Conservation (phyloP, 2,888 invertebrate species). For the Perithous albicinctus region DNA sequence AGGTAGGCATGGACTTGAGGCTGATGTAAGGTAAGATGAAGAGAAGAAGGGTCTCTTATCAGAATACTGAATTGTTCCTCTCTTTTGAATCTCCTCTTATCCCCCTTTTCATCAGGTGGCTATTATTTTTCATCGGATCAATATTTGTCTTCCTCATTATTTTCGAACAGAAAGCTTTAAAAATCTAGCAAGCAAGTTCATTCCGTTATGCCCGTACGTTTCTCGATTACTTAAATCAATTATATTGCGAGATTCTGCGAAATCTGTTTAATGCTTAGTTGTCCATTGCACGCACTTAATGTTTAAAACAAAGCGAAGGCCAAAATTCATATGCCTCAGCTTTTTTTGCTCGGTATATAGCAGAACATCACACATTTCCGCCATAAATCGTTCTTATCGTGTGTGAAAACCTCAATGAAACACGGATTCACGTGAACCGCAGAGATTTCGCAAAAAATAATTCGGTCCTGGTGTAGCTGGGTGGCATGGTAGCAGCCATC, state of each 20-base stretch:
- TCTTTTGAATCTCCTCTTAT: neutral
- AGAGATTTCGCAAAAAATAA: conserved; percentile 51
- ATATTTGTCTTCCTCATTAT: neutral
- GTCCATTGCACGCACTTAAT: too few relatives aligned
- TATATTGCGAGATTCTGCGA: too few relatives aligned
- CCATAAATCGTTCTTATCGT: conserved; percentile 37
- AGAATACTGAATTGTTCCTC: conserved; percentile 45
- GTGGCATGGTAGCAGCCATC: conserved; percentile 39
- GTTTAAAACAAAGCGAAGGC: neutral
- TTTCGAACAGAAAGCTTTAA: neutral
- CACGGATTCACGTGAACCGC: neutral
- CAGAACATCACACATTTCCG: neutral
- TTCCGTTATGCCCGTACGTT: too few relatives aligned
- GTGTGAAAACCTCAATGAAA: conserved; percentile 33
- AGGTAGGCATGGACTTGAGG: conserved; percentile 29
- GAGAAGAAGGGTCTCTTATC: neutral
- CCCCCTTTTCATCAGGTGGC: neutral
- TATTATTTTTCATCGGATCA: conserved; percentile 2
- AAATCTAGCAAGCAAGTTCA: too few relatives aligned
- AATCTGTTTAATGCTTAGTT: too few relatives aligned
- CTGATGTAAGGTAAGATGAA: neutral
- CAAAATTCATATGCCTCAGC: neutral
- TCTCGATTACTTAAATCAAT: too few relatives aligned
- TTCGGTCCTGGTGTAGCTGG: conserved; percentile 36
- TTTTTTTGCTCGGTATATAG: neutral